A percentile compares a stretch with the other conserved stretches of the same genome.
These are phyloP conservation scores for Pristionchus maxplancki DNA, from an alignment of 2,888 invertebrate species.

Conservation along the genomic window DNA sequence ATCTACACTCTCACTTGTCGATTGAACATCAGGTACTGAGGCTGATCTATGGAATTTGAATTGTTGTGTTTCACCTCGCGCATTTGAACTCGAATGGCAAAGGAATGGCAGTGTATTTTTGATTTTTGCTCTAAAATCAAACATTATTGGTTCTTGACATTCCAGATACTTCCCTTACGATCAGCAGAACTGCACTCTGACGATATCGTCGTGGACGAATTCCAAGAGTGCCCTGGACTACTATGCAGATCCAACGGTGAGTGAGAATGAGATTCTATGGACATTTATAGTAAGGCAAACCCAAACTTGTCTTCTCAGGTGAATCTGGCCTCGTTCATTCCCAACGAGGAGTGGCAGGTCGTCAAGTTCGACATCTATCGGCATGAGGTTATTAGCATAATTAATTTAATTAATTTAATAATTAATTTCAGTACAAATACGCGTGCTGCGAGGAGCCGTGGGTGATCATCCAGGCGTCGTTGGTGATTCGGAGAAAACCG, in stretches of 20 bases:
- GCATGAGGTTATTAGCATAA: slow-evolving; percentile 65
- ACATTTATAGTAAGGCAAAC: too few relatives aligned
- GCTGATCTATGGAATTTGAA: neutral
- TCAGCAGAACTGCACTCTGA: slow-evolving; percentile 76
- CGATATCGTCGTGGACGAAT: slow-evolving; percentile 76
- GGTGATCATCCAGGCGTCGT: slow-evolving; percentile 67
- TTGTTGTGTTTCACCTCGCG: neutral
- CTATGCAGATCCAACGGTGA: slow-evolving; percentile 70
- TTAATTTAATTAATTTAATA: neutral
- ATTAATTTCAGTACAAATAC: slow-evolving; percentile 72
- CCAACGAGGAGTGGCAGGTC: slow-evolving; percentile 76
- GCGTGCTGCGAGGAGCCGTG: slow-evolving; percentile 74
- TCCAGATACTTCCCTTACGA: slow-evolving; percentile 75
- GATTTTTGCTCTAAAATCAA: neutral
- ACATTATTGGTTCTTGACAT: neutral
- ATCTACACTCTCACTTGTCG: slow-evolving; percentile 75
- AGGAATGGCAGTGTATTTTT: neutral
- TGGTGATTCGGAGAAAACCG: slow-evolving; percentile 73
- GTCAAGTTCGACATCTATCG: slow-evolving; percentile 73
- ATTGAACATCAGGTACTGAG: slow-evolving; percentile 63
- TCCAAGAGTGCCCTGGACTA: slow-evolving; percentile 75
- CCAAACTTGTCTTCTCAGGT: slow-evolving; percentile 50
- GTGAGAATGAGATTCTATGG: too few relatives aligned
- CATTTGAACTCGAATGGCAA: neutral
- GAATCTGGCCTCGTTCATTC: slow-evolving; percentile 72